These are phyloP conservation scores for Amphiura filiformis DNA, from an alignment of 35 echinoderm and acorn worm genomes.

Conservation along the genomic window DNA sequence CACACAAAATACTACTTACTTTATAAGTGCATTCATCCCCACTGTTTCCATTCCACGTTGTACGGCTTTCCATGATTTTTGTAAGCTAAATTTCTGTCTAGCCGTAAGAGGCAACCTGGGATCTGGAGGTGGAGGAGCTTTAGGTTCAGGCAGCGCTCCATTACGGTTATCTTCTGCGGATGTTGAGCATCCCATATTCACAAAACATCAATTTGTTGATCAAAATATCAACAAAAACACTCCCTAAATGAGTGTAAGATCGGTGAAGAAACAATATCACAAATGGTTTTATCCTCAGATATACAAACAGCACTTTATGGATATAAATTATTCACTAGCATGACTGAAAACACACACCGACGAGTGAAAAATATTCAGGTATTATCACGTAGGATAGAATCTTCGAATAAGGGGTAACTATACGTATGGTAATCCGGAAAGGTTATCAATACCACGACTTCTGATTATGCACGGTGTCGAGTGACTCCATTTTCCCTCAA, in stretches of 20 bases:
- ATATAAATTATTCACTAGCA: background rate
- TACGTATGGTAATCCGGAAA: too few species aligned
- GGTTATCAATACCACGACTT: too few species aligned
- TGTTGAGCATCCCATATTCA: background rate
- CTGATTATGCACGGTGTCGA: too few species aligned
- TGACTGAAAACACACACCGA: background rate
- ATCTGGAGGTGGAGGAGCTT: constrained; percentile 69
- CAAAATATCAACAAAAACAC: too few species aligned
- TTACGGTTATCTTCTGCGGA: background rate
- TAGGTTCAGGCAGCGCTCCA: constrained; percentile 39
- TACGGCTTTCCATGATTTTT: constrained; percentile 99
- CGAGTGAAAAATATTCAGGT: background rate
- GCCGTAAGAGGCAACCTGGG: constrained; percentile 88
- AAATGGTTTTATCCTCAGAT: background rate
- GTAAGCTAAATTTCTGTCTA: constrained; percentile 93
- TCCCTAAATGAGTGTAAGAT: background rate
- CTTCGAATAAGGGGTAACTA: too few species aligned
- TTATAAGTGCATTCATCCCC: constrained; percentile 79
- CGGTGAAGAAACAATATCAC: background rate
- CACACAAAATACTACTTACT: too few species aligned
- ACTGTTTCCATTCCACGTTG: constrained; percentile 81
- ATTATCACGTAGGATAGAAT: too few species aligned
- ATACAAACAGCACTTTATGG: background rate
- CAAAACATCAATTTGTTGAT: background rate
- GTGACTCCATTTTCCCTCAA: background rate